Conservation (phyloP, 2,797 vertebrate species). For the Anguilla obscura region DNA sequence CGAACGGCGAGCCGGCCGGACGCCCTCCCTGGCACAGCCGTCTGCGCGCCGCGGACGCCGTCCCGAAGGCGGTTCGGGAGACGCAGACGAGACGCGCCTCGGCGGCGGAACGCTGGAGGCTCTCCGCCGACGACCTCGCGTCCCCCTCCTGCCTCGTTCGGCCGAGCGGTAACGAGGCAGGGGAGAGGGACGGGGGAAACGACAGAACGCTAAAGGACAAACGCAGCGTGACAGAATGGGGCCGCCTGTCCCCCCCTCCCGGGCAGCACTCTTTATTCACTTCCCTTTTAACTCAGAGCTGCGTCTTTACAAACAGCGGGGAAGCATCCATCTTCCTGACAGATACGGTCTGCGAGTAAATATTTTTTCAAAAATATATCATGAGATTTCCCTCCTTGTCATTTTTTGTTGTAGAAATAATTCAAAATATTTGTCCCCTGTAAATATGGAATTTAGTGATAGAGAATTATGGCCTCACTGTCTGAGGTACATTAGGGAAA, state of each 20-base stretch:
- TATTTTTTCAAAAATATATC: neutral
- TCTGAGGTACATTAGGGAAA: neutral
- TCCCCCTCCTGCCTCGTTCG: neutral
- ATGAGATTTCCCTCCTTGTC: neutral
- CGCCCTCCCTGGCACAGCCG: neutral
- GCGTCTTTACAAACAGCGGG: neutral
- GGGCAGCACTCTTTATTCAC: neutral
- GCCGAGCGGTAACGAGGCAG: no score
- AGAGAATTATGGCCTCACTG: neutral
- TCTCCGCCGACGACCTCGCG: neutral
- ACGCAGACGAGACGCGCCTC: neutral
- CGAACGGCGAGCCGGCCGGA: neutral
- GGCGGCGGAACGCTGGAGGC: neutral
- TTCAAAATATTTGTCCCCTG: neutral
- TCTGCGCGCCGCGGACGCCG: neutral
- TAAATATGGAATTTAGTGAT: neutral
- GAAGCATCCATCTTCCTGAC: neutral
- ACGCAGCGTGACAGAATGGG: constrained; percentile 34
- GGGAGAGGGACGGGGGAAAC: neutral
- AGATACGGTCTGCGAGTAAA: neutral
- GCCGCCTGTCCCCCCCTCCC: constrained; percentile 5
- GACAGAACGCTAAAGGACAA: constrained; percentile 6
- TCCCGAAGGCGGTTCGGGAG: neutral
- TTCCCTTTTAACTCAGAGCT: neutral
- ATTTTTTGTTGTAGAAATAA: neutral